Evolutionary conservation across 1,140 invertebrate species (phyloP).

Genomic region (Agrilus planipennis): DNA sequence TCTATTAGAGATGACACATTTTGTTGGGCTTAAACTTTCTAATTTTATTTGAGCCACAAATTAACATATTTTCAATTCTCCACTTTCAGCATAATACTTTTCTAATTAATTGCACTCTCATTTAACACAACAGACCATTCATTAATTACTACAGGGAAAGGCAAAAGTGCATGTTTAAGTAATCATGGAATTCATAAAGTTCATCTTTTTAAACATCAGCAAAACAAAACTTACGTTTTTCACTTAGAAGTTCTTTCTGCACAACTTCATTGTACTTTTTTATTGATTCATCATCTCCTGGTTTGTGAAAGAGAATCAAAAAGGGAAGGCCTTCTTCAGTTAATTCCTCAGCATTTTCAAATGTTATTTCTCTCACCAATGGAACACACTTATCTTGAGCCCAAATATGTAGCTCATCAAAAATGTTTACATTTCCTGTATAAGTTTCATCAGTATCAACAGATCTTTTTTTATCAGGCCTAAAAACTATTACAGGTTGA

Average conservation of each 20-base stretch:
- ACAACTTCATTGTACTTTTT: constrained; percentile 81
- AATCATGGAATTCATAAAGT: too few relatives aligned
- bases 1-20: too few relatives aligned
- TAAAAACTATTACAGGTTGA: constrained; percentile 65
- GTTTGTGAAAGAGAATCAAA: constrained; percentile 88
- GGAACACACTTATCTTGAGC: constrained; percentile 79
- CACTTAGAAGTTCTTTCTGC: constrained; percentile 59
- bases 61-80: too few relatives aligned
- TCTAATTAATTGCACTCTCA: too few relatives aligned
- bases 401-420: constrained; percentile 78
- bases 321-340: constrained; percentile 99
- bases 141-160: too few relatives aligned
- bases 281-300: constrained; percentile 75
- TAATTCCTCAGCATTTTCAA: constrained; percentile 97
- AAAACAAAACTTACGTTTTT: constrained; percentile 74
- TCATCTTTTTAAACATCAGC: too few relatives aligned
- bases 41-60: too few relatives aligned
- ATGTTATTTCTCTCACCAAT: constrained; percentile 86
- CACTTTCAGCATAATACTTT: too few relatives aligned
- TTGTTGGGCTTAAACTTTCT: too few relatives aligned
- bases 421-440: constrained; percentile 54
- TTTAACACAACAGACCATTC: too few relatives aligned
- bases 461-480: constrained; percentile 63
- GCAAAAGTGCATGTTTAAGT: too few relatives aligned
- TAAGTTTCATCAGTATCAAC: constrained; percentile 74